Evolutionary conservation across 2,888 invertebrate species (phyloP), one percentile per base, ranked within the genome.

Genomic region (Nomada fabriciana): DNA sequence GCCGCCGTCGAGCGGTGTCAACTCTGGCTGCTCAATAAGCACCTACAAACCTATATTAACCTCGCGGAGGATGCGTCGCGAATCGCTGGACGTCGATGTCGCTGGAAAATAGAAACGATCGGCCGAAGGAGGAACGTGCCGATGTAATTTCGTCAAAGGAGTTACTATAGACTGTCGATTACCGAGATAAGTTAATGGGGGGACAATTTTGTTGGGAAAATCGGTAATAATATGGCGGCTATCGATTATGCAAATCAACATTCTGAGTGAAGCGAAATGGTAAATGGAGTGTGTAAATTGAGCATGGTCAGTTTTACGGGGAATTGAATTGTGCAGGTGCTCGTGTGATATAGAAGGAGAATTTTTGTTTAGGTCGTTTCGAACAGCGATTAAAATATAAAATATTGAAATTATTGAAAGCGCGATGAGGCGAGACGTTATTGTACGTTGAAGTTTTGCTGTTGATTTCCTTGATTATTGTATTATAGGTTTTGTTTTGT

Each of bases 21-120:
- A 76, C 73, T 80, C 70, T 70, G 43, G 20, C 69, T 72, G 80
- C 74, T 82, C 60, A 74, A 81, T 78, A 60, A 78, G 61, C 65
- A 60, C 70, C 71, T 69, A 74, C 55, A 15, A 71, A 76, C 70
- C 71, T 63, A 55, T 59, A 80, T 71, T 71, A 67, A 71, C 13
- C 71, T 36, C n/a, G 36, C 50, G 50, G 25, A 61, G 53, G 76
- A 69, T 50, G 76, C 50, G 76, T 23, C 52, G 64, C 73, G 60
- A 53, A 67, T 77, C 18, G 52, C 29, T 52, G 52, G 52, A 47
- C 18, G 52, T 43, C 60, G 43, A 60, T 53, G 47, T 53, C 59
- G 42, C 29, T 25, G 25, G 36, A 13, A 43, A 53, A 53, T 42
- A 23, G 2, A 20, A 36, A 60, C 15, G 7, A n/a, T 68, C n/a